Percentiles rank a stretch among this genome's conserved stretches.
Conservation (phyloP, 2,888 invertebrate genomes). For the Brachyptera putata region DNA sequence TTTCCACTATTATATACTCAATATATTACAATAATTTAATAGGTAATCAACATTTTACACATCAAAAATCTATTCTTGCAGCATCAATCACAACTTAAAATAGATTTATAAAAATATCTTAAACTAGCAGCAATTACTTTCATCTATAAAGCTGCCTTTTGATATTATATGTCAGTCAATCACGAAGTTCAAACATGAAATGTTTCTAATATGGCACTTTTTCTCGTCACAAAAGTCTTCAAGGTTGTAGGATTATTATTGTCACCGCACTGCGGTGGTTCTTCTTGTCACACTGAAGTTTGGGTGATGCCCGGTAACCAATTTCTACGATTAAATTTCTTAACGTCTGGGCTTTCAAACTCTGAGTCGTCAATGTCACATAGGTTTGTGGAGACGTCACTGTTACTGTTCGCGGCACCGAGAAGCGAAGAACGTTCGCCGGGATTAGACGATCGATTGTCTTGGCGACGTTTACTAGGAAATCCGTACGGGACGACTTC, state of each 20-base stretch:
- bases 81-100: conserved; percentile 8
- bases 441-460: no score
- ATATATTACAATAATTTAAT: conserved; percentile 7
- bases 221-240: conserved; percentile 1
- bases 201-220: conserved; percentile 24
- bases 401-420: conserved; percentile 68
- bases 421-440: conserved; percentile 73
- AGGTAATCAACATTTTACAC: conserved; percentile 5
- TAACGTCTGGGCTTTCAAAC: conserved; percentile 54
- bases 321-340: conserved; percentile 40
- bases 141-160: conserved; percentile 12
- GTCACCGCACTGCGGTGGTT: conserved; percentile 10
- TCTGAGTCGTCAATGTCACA: conserved; percentile 89
- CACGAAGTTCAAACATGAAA: background rate
- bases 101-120: conserved; percentile 17
- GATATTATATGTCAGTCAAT: background rate
- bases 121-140: conserved; percentile 13
- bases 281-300: conserved; percentile 45
- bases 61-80: background rate
- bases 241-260: background rate
- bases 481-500: conserved; percentile 50
- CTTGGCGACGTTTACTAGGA: conserved; percentile 42
- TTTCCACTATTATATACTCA: background rate
- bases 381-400: conserved; percentile 80
- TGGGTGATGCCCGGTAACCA: conserved; percentile 46